A percentile compares a stretch with the other conserved stretches of the same genome.
These are phyloP conservation scores for Periophthalmus modestus DNA, from an alignment of 2,113 vertebrate genomes.

Conservation along the genomic window DNA sequence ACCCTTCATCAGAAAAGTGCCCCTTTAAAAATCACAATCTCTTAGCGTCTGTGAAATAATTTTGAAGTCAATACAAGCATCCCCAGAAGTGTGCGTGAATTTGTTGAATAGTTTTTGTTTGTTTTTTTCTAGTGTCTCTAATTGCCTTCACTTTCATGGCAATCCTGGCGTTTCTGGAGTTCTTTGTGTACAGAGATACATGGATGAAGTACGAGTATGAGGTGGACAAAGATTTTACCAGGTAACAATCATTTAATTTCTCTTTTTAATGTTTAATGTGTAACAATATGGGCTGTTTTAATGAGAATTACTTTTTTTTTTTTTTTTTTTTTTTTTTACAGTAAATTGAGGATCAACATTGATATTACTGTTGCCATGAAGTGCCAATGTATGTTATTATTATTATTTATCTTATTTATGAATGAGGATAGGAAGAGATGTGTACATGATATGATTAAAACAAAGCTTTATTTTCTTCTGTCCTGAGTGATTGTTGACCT, in stretches of 20 bases:
- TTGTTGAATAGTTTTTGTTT: not conserved
- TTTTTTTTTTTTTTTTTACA: conserved; percentile 61
- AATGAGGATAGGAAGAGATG: no score
- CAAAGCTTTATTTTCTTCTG: no score
- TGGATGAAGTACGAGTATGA: conserved; percentile 99
- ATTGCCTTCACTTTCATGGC: conserved; percentile 93
- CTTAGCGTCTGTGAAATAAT: no score
- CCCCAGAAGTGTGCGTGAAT: not conserved
- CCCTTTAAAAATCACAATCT: no score
- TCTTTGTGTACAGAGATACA: conserved; percentile 93
- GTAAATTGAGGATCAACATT: conserved; percentile 96
- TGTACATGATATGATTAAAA: no score
- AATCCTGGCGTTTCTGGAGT: conserved; percentile 90
- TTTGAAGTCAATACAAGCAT: no score
- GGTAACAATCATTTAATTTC: conserved; percentile 69
- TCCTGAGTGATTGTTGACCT: no score
- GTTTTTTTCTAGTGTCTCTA: conserved; percentile 83
- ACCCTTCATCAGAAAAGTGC: no score
- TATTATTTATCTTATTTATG: no score
- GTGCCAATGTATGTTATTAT: conserved; percentile 91
- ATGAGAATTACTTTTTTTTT: conserved; percentile 19
- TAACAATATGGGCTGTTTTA: not conserved
- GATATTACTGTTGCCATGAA: conserved; percentile 99
- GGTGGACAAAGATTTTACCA: conserved; percentile 96
- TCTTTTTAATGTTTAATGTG: not conserved